Evolutionary conservation across 2,113 vertebrate species (phyloP).

Genomic region (Geothlypis trichas): DNA sequence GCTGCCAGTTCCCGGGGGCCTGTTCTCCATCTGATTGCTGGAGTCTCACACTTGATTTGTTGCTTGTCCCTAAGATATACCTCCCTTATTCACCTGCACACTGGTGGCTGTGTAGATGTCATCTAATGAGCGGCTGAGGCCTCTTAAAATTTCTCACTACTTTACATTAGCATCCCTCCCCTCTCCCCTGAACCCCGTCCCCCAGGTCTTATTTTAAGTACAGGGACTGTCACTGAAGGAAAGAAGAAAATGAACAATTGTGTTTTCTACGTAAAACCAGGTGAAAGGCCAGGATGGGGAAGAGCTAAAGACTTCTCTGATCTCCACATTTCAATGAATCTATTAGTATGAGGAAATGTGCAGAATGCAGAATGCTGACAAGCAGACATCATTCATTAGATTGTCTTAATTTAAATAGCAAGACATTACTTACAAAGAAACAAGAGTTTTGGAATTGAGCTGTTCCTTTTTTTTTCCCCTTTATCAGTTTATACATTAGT

Average conservation of each 20-base stretch:
- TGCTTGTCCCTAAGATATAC: not conserved
- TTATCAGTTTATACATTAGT: not conserved
- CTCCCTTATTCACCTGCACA: not conserved
- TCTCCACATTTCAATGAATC: not conserved
- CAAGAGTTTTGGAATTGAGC: not conserved
- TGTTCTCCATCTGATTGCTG: not conserved
- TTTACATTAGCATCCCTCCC: not conserved
- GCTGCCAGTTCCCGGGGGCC: not conserved
- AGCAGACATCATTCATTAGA: not conserved
- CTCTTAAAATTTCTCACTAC: not conserved
- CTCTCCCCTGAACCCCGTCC: not conserved
- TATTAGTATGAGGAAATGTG: not conserved
- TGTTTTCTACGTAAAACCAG: not conserved
- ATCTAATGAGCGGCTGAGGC: not conserved
- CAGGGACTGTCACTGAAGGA: not conserved
- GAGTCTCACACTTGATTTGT: not conserved
- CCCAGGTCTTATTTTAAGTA: not conserved
- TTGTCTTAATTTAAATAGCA: not conserved
- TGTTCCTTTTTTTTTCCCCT: not conserved
- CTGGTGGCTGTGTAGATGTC: not conserved
- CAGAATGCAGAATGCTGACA: not conserved
- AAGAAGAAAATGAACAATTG: not conserved
- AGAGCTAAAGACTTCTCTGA: not conserved
- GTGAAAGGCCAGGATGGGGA: not conserved
- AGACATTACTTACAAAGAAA: not conserved